A percentile compares a stretch with the other conserved stretches of the same genome.
Evolutionary conservation across 2,113 vertebrate species (phyloP).

Genomic region (Pontoporia blainvillei): DNA sequence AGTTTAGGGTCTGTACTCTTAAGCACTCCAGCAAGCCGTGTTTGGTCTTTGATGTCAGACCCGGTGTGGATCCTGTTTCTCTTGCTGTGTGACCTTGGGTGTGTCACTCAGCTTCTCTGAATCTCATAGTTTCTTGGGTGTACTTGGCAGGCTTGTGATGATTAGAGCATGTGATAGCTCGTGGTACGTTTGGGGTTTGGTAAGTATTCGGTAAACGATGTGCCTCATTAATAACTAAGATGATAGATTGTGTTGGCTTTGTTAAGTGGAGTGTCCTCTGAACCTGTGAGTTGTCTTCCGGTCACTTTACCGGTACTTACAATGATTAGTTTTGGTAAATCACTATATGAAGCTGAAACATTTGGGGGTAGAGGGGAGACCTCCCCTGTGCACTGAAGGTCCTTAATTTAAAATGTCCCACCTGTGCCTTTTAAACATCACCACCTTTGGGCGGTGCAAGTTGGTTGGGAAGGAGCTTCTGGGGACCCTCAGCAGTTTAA

Average conservation of each 20-base stretch:
- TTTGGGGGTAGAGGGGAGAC: not conserved
- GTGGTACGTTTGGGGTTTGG: not conserved
- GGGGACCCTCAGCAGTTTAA: not conserved
- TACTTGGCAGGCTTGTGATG: not conserved
- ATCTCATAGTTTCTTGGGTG: not conserved
- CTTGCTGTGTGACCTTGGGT: not conserved
- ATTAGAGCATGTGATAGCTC: not conserved
- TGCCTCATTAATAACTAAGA: not conserved
- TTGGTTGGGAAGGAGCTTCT: not conserved
- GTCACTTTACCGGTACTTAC: not conserved
- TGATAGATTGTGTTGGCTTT: not conserved
- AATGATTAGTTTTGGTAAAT: not conserved
- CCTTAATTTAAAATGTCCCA: not conserved
- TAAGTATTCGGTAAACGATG: not conserved
- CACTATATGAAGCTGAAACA: not conserved
- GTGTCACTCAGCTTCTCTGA: not conserved
- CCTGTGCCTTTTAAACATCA: not conserved
- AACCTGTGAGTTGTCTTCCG: not conserved
- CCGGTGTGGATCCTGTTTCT: not conserved
- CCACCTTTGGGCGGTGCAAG: not conserved
- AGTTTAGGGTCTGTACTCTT: not conserved
- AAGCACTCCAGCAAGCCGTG: not conserved
- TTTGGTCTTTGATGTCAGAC: not conserved
- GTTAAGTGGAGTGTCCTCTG: not conserved
- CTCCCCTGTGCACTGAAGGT: not conserved